Evolutionary conservation across 1,140 invertebrate genomes (phyloP).

Genomic region (Ctenoplectra terminalis): DNA sequence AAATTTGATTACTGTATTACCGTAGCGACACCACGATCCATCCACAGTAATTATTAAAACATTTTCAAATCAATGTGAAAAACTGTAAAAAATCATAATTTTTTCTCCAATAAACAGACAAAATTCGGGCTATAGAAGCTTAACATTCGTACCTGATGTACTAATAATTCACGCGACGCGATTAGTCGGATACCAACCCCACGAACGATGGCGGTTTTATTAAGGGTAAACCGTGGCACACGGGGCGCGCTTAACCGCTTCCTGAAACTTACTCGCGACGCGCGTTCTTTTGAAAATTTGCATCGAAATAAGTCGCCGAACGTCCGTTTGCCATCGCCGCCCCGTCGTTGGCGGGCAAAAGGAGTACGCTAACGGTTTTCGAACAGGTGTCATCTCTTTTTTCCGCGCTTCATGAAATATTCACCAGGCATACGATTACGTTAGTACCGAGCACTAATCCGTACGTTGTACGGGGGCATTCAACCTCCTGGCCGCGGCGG

Average conservation of each 20-base stretch:
- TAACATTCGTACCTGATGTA: too few relatives aligned
- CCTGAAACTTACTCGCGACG: conserved; percentile 31
- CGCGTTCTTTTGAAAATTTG: conserved; percentile 73
- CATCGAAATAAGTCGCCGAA: conserved; percentile 75
- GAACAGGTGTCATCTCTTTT: conserved; percentile 80
- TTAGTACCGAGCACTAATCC: conserved; percentile 69
- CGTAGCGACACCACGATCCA: too few relatives aligned
- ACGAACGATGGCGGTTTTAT: background rate
- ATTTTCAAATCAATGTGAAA: too few relatives aligned
- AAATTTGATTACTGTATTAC: too few relatives aligned
- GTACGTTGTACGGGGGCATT: conserved; percentile 50
- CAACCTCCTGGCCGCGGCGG: conserved; percentile 17
- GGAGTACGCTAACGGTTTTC: conserved; percentile 76
- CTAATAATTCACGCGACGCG: background rate
- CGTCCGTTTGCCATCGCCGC: conserved; percentile 63
- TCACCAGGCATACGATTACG: conserved; percentile 76
- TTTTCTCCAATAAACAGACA: too few relatives aligned
- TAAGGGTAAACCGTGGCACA: background rate
- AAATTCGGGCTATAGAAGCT: too few relatives aligned
- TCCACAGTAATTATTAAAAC: too few relatives aligned
- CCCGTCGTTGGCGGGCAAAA: conserved; percentile 63
- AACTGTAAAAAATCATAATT: too few relatives aligned
- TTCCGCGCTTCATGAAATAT: conserved; percentile 79
- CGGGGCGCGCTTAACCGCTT: conserved; percentile 23
- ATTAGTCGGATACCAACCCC: background rate